Evolutionary conservation across 2,888 invertebrate genomes (phyloP).

Genomic region (Himalopsyche japonica): DNA sequence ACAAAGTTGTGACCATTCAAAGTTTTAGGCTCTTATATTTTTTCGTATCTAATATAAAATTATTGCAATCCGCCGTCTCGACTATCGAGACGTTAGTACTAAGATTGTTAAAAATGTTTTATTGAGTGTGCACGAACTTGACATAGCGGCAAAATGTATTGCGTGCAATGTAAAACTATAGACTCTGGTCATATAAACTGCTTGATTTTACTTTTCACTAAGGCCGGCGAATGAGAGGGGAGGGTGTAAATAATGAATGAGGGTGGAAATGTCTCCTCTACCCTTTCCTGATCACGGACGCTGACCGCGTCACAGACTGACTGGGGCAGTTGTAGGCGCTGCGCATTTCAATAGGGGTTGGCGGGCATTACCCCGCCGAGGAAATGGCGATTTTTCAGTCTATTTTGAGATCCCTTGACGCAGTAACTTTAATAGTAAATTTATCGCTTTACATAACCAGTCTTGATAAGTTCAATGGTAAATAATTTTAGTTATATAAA

Average conservation of each 20-base stretch:
- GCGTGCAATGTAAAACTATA: neutral
- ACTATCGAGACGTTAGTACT: too few species aligned
- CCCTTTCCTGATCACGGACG: neutral
- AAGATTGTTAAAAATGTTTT: neutral
- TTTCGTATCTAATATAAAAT: too few species aligned
- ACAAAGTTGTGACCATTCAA: too few species aligned
- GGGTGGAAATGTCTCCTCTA: neutral
- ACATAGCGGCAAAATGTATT: neutral
- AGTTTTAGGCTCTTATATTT: too few species aligned
- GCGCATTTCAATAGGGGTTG: neutral
- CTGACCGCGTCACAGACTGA: neutral
- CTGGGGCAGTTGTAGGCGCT: neutral
- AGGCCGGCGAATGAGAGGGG: neutral
- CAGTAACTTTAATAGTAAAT: too few species aligned
- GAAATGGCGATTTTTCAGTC: neutral
- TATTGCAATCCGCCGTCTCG: too few species aligned
- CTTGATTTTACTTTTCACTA: neutral
- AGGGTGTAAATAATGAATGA: neutral
- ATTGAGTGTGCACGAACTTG: neutral
- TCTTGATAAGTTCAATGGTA: too few species aligned
- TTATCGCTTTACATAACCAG: too few species aligned
- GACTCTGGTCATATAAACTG: neutral
- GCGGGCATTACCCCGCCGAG: neutral
- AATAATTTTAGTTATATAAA: too few species aligned
- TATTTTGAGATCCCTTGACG: neutral